phyloP scores from a whole-genome alignment of 1,140 invertebrate genomes.

The Hestina assimilis region DNA sequence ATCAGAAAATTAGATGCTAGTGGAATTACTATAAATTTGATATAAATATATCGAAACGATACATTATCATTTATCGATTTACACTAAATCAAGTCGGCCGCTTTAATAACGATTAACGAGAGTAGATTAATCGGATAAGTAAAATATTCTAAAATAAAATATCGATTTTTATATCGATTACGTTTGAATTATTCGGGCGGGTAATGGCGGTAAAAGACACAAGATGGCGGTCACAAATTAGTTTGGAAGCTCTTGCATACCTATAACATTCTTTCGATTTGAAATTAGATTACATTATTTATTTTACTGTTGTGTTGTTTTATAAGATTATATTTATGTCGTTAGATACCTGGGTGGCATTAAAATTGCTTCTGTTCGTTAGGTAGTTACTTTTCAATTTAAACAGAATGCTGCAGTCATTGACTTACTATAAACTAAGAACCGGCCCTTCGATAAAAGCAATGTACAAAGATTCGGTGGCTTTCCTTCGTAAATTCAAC shows the following conservation, averaged over 20 bases:
- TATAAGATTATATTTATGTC: not conserved
- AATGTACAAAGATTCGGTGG: too few species aligned
- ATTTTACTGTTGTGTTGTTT: not conserved
- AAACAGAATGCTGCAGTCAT: too few species aligned
- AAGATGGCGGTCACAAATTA: not conserved
- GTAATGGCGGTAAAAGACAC: conserved; percentile 3
- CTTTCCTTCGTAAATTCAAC: too few species aligned
- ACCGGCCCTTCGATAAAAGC: too few species aligned
- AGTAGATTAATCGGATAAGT: conserved; percentile 51
- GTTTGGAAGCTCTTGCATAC: not conserved
- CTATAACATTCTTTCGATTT: not conserved
- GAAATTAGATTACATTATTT: not conserved
- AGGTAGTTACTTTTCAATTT: too few species aligned
- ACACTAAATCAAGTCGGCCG: conserved; percentile 52
- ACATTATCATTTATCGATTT: conserved; percentile 53
- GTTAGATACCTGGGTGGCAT: too few species aligned
- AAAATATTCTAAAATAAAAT: conserved; percentile 37
- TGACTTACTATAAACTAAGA: too few species aligned
- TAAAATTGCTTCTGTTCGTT: too few species aligned
- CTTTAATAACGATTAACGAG: conserved; percentile 55
- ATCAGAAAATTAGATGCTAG: conserved; percentile 6
- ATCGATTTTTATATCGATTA: conserved; percentile 56
- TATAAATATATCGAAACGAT: conserved; percentile 33
- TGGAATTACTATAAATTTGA: conserved; percentile 4
- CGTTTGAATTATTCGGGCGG: conserved; percentile 47